Conservation (phyloP, 1,140 invertebrate genomes). For the Onthophagus taurus region DNA sequence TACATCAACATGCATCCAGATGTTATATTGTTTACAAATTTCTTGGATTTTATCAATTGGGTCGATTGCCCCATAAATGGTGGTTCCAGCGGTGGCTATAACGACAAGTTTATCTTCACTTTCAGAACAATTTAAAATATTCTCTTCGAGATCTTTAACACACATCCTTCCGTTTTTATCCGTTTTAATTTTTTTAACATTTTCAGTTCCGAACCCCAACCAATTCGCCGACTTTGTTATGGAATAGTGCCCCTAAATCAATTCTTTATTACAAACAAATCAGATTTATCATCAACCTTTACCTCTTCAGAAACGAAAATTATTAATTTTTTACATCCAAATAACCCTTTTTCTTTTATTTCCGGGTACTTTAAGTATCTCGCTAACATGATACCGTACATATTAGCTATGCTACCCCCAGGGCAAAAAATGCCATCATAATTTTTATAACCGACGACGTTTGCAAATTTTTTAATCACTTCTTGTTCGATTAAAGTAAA, state of each 20-base stretch:
- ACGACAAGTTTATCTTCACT: constrained; percentile 53
- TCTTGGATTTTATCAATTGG: constrained; percentile 64
- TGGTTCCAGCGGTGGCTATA: constrained; percentile 65
- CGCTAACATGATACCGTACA: constrained; percentile 69
- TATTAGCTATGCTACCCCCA: constrained; percentile 82
- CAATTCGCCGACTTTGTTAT: constrained; percentile 69
- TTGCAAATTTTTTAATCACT: constrained; percentile 50
- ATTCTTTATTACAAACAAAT: too few species aligned
- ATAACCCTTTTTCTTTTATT: constrained; percentile 60
- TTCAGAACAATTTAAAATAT: constrained; percentile 41
- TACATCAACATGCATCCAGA: constrained; percentile 86
- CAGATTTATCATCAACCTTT: constrained; percentile 25
- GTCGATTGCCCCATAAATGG: constrained; percentile 77
- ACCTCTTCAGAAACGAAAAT: constrained; percentile 70
- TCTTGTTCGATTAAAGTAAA: constrained; percentile 62
- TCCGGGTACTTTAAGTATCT: constrained; percentile 64
- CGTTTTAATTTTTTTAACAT: constrained; percentile 56
- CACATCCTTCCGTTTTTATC: constrained; percentile 59
- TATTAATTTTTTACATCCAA: constrained; percentile 47
- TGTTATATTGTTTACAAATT: constrained; percentile 47
- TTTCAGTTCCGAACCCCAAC: constrained; percentile 72
- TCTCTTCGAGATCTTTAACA: constrained; percentile 43
- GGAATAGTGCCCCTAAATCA: constrained; percentile 78
- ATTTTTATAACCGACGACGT: constrained; percentile 53
- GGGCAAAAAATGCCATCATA: constrained; percentile 67